Evolutionary conservation across 2,113 vertebrate genomes (phyloP), one percentile per base, ranked within the genome.

Genomic region (Eolophus roseicapilla): DNA sequence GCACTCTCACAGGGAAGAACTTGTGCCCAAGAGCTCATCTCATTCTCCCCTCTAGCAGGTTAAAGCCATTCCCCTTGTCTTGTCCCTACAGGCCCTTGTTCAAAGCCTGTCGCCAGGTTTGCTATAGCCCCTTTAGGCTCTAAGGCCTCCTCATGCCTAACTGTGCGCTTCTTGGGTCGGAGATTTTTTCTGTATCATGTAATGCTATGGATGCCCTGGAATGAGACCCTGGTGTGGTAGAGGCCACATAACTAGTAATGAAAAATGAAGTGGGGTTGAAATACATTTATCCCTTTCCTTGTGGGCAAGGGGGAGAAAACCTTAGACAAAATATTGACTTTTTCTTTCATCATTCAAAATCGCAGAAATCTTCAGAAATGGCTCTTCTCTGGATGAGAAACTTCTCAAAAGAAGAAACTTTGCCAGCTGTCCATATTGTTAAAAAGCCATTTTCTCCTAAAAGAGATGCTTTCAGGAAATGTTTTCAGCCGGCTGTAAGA

Each of bases 361-460:
- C 21, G 59, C 59, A 41, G 53, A 46, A 80, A n/a, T 43, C 80
- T 75, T 55, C 81, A 57, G 74, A 47, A 89, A 85, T 13, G 1
- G 12, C 29, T 86, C 44, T 86, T 74, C 80, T 57, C 76, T 77
- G 63, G 3, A 3, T 8, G 68, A 78, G 64, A 74, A 96, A 88
- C 69, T 94, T 82, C 10, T 49, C 35, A 13, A 64, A 89, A 52
- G 1, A 13, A 82, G 89, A 68, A 83, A 52, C 55, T 83, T 71
- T 43, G 33, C 83, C 92, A 86, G 85, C 8, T 71, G 46, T 39
- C 76, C 75, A 0, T 39, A 6, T 9, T 67, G 69, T 83, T 92
- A 92, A 92, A 88, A 86, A 78, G 46, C 80, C 90, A 92, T 92
- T 96, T 94, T 35, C 67, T 70, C 41, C 50, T 86, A 6, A 29